Conservation (phyloP, 2,797 vertebrate species). For the Erpetoichthys calabaricus region DNA sequence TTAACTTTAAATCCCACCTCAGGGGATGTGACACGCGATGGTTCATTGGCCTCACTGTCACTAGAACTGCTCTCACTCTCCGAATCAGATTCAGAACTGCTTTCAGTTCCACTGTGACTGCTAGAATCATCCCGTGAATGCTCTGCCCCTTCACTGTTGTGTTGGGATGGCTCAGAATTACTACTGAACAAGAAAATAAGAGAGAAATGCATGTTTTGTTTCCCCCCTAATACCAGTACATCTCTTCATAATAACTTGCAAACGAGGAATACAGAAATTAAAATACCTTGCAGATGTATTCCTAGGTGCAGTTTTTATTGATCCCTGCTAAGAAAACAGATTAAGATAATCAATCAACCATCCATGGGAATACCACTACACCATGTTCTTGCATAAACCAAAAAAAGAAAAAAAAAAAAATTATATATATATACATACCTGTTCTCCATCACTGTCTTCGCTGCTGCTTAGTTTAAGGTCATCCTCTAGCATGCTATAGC, state of each 20-base stretch:
- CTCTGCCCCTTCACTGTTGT: constrained; percentile 85
- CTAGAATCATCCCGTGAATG: constrained; percentile 88
- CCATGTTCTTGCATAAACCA: too few relatives aligned
- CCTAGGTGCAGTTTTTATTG: constrained; percentile 77
- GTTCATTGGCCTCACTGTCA: constrained; percentile 92
- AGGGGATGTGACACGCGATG: constrained; percentile 71
- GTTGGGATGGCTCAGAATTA: constrained; percentile 60
- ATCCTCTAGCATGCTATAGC: constrained; percentile 73
- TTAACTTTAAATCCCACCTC: constrained; percentile 52
- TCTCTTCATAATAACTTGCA: background rate
- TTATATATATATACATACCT: too few relatives aligned
- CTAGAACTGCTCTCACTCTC: constrained; percentile 96
- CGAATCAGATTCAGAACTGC: constrained; percentile 93
- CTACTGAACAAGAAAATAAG: constrained; percentile 22
- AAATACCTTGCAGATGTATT: constrained; percentile 81
- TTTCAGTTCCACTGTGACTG: constrained; percentile 93
- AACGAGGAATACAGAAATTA: background rate
- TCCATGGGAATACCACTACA: too few relatives aligned
- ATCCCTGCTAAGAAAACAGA: constrained; percentile 41
- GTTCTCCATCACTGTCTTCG: constrained; percentile 93
- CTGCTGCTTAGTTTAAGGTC: constrained; percentile 95
- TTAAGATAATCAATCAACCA: too few relatives aligned
- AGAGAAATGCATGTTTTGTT: background rate
- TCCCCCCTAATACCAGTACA: too few relatives aligned
- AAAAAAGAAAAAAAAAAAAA: too few relatives aligned